phyloP scores from a whole-genome alignment of 2,797 vertebrate genomes.

The Chelmon rostratus region DNA sequence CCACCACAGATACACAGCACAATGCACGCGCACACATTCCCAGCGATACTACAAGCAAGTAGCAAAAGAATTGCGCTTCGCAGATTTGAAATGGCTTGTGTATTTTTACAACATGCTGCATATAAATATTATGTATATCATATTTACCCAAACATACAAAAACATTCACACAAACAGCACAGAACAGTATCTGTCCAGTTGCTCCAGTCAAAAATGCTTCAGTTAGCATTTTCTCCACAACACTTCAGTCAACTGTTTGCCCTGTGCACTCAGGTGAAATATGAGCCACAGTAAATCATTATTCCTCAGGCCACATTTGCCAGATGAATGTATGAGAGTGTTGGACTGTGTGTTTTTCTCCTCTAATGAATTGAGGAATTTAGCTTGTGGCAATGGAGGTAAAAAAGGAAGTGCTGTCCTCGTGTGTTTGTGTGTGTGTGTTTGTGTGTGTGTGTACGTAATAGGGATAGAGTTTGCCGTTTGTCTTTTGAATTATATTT shows the following conservation, averaged over 20 bases:
- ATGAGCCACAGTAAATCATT: constrained; percentile 89
- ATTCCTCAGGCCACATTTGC: constrained; percentile 88
- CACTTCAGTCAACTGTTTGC: constrained; percentile 87
- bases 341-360: constrained; percentile 86
- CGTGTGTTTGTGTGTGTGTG: constrained; percentile 50
- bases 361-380: constrained; percentile 90
- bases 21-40: constrained; percentile 21
- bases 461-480: constrained; percentile 46
- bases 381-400: constrained; percentile 83
- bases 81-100: constrained; percentile 23
- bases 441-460: constrained; percentile 40
- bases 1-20: constrained; percentile 37
- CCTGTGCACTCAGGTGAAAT: constrained; percentile 89
- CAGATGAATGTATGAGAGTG: constrained; percentile 87
- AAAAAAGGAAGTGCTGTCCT: constrained; percentile 75
- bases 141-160: constrained; percentile 66
- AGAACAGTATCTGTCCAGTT: constrained; percentile 81
- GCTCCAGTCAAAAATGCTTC: constrained; percentile 81
- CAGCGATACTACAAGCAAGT: constrained; percentile 3
- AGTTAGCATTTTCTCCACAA: constrained; percentile 87
- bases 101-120: constrained; percentile 45
- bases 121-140: constrained; percentile 57
- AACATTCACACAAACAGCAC: constrained; percentile 70
- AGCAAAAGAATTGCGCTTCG: constrained; percentile 10
- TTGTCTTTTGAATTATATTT: constrained; percentile 55